Base-by-base conservation (phyloP, 2,113 vertebrate genomes). In the Fregata magnificens region DNA sequence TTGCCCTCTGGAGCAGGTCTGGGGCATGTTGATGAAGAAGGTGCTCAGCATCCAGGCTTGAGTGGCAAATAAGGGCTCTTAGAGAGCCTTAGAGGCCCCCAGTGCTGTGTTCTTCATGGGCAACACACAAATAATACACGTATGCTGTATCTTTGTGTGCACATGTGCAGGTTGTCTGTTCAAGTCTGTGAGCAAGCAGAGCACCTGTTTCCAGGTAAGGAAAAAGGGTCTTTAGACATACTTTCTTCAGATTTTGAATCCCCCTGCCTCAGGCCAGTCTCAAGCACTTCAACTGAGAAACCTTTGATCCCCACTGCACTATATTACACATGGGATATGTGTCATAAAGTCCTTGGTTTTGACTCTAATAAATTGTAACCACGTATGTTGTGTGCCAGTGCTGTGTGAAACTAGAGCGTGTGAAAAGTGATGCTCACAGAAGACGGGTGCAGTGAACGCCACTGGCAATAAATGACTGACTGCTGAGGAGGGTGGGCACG, bases 321-420 rank as follows among this genome's bases (percentile, higher is more conserved):
- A 3, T 18, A 31, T 67, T 67, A 45, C 50, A 63, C 32, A 21
- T 44, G 24, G 44, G 24, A 44, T 22, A 6, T 4, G 8, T 63
- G n/a, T 40, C 50, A 29, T 36, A 15, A 72, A 84, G 25, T 29
- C 55, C 73, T 89, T 74, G 47, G 17, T 82, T 89, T 82, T 56
- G 61, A 59, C 42, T 32, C 38, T 74, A 25, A 47, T 42, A 44
- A 69, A 56, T 3, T 44, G 69, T 16, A 79, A 49, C 22, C 42
- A 47, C 0, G 0, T 5, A 21, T 8, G 31, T 31, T 0, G 0
- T 32, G 16, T 42, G 32, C 8, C 80, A 28, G 36, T 28, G 36
- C 22, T 85, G 36, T 26, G 45, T 76, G 77, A 63, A 84, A 67
- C 5, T 15, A 29, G 28, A 0, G 28, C 1, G 2, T 0, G 1